Percentiles rank a stretch among this genome's conserved stretches.
phyloP scores from a whole-genome alignment of 1,140 invertebrate genomes.

The Phymastichus coffea region DNA sequence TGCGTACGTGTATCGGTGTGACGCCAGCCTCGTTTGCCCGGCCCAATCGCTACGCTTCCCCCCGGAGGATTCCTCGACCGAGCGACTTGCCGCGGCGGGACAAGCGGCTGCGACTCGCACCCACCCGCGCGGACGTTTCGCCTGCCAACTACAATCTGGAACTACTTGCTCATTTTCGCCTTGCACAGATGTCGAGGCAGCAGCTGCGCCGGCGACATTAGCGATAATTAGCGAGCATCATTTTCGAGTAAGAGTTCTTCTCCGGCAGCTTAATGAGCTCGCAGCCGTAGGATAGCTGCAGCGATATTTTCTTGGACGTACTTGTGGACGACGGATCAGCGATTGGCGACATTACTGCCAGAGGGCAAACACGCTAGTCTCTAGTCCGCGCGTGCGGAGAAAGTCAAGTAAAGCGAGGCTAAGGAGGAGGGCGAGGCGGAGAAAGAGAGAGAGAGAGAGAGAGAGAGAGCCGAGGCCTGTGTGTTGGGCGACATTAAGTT shows the following conservation, averaged over 20 bases:
- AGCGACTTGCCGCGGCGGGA: not conserved
- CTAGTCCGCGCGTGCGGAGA: too few relatives aligned
- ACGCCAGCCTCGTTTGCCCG: too few relatives aligned
- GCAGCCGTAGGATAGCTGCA: not conserved
- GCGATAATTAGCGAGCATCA: too few relatives aligned
- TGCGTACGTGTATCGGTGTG: too few relatives aligned
- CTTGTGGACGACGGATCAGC: not conserved
- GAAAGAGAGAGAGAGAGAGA: not conserved
- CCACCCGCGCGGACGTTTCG: not conserved
- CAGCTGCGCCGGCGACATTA: too few relatives aligned
- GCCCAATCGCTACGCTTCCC: too few relatives aligned
- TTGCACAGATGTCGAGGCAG: too few relatives aligned
- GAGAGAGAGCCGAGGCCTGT: not conserved
- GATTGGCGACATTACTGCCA: not conserved
- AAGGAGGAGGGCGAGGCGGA: too few relatives aligned
- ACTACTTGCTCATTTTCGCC: not conserved
- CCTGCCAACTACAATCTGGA: not conserved
- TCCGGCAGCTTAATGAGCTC: not conserved
- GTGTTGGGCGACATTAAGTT: conserved; percentile 42
- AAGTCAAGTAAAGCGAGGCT: too few relatives aligned
- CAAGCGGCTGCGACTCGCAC: not conserved
- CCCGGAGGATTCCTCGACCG: too few relatives aligned
- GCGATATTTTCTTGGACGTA: not conserved
- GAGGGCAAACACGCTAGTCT: too few relatives aligned
- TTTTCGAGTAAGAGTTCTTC: not conserved